phyloP scores from a whole-genome alignment of 2,113 vertebrate genomes.

The Melanotaenia duboulayi region DNA sequence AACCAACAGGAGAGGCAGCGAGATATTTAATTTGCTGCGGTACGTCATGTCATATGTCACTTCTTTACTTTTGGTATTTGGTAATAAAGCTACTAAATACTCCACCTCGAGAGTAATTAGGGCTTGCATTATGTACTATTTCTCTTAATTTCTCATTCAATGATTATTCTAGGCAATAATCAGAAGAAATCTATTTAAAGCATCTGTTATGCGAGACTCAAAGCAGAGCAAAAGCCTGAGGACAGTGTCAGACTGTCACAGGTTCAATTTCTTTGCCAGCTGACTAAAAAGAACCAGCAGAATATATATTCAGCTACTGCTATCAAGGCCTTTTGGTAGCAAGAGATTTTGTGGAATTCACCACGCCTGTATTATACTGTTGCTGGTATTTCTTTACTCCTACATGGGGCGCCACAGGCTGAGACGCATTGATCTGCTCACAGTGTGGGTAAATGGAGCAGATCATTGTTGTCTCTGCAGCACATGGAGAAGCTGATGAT shows the following conservation, averaged over 20 bases:
- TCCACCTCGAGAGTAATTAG: too few relatives aligned
- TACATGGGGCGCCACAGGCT: background rate
- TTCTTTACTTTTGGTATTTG: too few relatives aligned
- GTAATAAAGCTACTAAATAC: too few relatives aligned
- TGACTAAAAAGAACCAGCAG: background rate
- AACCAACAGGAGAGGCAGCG: too few relatives aligned
- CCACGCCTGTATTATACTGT: background rate
- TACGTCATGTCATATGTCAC: too few relatives aligned
- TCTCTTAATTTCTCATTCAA: background rate
- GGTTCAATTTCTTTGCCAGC: background rate
- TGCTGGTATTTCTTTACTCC: background rate
- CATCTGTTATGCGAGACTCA: too few relatives aligned
- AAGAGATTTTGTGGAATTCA: slow-evolving; percentile 4
- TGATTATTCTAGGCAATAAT: background rate
- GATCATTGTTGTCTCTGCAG: slow-evolving; percentile 5
- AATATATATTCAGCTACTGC: background rate
- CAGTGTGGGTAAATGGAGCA: background rate
- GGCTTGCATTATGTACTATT: too few relatives aligned
- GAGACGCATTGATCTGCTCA: background rate
- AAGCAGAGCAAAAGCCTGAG: background rate
- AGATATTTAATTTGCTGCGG: too few relatives aligned
- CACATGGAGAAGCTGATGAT: slow-evolving; percentile 12
- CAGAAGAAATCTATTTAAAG: background rate
- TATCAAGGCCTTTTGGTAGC: background rate
- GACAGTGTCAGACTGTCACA: background rate